Evolutionary conservation across 2,113 vertebrate genomes (phyloP), one percentile per base, ranked within the genome.

Genomic region (Spizaetus ornatus): DNA sequence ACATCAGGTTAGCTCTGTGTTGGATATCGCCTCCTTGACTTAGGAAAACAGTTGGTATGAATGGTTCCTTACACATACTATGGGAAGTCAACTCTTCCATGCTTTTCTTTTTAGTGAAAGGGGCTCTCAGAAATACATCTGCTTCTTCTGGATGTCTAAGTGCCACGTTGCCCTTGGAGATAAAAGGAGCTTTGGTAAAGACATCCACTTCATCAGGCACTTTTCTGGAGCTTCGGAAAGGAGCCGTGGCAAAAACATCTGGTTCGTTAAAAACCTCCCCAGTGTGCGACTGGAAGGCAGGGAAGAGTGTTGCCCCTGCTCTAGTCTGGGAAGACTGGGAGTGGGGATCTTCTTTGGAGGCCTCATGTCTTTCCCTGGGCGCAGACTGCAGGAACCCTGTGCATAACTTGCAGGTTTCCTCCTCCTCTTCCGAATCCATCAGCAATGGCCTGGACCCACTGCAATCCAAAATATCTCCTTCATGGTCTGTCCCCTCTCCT

Each of bases 391-490:
- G 63, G 80, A 95, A 81, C 19, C 76, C 96, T 1, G 82, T 1
- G 25, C 67, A 36, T 42, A 42, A 11, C 70, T 73, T 98, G 83
- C 94, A 84, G 25, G 86, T 81, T 31, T 98, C 98, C 4, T 99
- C 99, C 32, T 99, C 99, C 26, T 99, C 99, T 47, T 99, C 99
- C 0, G 99, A 99, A 86, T 99, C 99, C 97, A 99, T 95, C 77
- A 99, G 98, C 21, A 99, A 97, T 55, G 99, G 99, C 79, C 99
- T 98, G 85, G 99, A 99, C 16, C 99, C 99, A 0, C 99, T 99
- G 97, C 98, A 98, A 92, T 99, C 99, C 38, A 98, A 97, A 48
- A 98, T 96, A 19, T 98, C 98, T 15, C 96, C 98, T 50, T 99
- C 98, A 1, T 98, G 97, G 89, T 99, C 98, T 4, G 91, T 96